These are phyloP conservation scores for Apantesis nais DNA, from an alignment of 2,888 invertebrate species.

Conservation along the genomic window DNA sequence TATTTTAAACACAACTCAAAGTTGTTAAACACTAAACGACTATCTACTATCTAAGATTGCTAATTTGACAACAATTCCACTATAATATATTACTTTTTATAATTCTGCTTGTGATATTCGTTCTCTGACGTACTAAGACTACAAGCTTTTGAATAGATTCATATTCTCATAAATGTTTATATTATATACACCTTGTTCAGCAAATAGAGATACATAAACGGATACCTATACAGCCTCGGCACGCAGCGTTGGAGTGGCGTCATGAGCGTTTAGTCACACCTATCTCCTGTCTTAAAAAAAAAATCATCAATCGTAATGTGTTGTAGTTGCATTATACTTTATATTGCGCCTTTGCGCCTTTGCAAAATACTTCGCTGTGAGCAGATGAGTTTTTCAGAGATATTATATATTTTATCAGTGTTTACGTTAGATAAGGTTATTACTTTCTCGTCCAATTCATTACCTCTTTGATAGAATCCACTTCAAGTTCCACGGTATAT, in stretches of 20 bases:
- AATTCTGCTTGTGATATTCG: neutral
- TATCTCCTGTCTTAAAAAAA: neutral
- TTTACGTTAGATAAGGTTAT: neutral
- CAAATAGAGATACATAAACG: neutral
- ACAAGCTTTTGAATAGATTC: too few relatives aligned
- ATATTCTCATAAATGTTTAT: neutral
- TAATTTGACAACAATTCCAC: neutral
- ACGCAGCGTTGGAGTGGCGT: neutral
- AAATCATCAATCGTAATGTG: too few relatives aligned
- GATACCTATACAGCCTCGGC: neutral
- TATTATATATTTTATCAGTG: neutral
- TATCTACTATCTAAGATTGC: neutral
- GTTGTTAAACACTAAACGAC: neutral
- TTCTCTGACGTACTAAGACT: too few relatives aligned
- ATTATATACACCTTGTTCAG: neutral
- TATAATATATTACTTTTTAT: neutral
- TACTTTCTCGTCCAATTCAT: too few relatives aligned
- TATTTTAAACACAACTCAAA: neutral
- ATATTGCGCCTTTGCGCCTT: too few relatives aligned
- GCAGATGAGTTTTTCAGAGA: too few relatives aligned
- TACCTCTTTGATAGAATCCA: neutral
- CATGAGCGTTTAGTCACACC: neutral
- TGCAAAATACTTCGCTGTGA: neutral
- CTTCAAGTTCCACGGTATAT: neutral
- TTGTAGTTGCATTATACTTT: neutral